Conservation (phyloP, 1,140 invertebrate species). For the Nebria ingens region DNA sequence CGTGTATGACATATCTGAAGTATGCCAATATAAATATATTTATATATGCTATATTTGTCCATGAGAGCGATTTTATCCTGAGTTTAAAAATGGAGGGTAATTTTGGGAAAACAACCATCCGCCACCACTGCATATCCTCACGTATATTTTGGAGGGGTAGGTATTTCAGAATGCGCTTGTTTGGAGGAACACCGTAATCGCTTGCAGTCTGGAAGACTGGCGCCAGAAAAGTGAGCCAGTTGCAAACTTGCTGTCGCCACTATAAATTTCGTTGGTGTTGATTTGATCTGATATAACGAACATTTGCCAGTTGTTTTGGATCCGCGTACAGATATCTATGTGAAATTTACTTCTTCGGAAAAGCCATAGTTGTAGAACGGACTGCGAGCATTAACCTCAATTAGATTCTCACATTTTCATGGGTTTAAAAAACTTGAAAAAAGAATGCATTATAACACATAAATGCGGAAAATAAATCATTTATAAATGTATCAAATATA, state of each 20-base stretch:
- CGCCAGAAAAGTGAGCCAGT: neutral
- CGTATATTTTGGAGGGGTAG: neutral
- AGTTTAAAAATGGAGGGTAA: too few relatives aligned
- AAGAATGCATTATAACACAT: too few relatives aligned
- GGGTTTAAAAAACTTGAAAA: too few relatives aligned
- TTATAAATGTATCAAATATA: neutral
- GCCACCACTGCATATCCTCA: too few relatives aligned
- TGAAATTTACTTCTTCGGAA: neutral
- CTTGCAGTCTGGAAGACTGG: neutral
- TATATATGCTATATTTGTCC: too few relatives aligned
- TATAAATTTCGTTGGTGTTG: neutral
- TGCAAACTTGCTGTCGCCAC: neutral
- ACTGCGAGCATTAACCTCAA: neutral
- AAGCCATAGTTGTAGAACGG: neutral
- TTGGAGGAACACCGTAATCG: neutral
- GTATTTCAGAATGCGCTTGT: neutral
- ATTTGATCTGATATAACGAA: neutral
- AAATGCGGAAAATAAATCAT: neutral
- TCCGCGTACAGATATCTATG: neutral
- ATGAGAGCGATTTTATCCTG: too few relatives aligned
- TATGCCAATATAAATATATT: too few relatives aligned
- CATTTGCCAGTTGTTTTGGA: neutral
- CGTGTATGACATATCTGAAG: too few relatives aligned
- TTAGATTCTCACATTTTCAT: too few relatives aligned
- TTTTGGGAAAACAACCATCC: too few relatives aligned